A percentile compares a stretch with the other conserved stretches of the same genome.
These are phyloP conservation scores for Balearica regulorum DNA, from an alignment of 2,797 vertebrate species.

Conservation along the genomic window DNA sequence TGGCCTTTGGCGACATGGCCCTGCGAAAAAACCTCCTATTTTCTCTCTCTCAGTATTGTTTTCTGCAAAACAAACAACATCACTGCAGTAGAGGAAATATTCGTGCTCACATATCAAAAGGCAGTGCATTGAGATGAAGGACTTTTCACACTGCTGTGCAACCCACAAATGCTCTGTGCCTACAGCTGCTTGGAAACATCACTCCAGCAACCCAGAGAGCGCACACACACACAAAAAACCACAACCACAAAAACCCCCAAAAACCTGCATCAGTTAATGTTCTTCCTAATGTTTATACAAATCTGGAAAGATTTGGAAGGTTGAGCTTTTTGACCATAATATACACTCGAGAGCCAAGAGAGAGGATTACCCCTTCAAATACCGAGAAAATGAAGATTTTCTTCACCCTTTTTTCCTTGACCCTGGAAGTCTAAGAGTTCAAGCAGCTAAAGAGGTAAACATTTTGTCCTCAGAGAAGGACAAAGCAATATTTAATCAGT, in stretches of 20 bases:
- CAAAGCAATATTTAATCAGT: neutral
- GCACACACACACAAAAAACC: neutral
- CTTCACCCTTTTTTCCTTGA: neutral
- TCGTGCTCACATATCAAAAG: fast-evolving
- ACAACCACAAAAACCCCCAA: no score
- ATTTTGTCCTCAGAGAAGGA: neutral
- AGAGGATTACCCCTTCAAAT: neutral
- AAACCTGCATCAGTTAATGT: neutral
- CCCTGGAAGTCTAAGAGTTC: neutral
- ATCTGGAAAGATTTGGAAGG: neutral
- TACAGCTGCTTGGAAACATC: neutral
- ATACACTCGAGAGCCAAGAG: neutral
- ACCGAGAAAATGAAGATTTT: neutral
- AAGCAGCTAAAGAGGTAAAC: neutral
- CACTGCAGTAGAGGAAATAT: neutral
- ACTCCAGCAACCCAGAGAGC: neutral
- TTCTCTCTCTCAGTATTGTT: neutral
- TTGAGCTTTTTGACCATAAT: neutral
- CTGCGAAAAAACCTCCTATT: neutral
- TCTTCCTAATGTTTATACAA: neutral
- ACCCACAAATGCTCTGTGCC: neutral
- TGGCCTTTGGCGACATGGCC: neutral
- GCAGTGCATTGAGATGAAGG: neutral
- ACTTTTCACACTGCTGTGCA: neutral
- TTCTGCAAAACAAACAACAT: neutral